phyloP scores from a whole-genome alignment of 2,113 vertebrate genomes.

The Hassar affinis region DNA sequence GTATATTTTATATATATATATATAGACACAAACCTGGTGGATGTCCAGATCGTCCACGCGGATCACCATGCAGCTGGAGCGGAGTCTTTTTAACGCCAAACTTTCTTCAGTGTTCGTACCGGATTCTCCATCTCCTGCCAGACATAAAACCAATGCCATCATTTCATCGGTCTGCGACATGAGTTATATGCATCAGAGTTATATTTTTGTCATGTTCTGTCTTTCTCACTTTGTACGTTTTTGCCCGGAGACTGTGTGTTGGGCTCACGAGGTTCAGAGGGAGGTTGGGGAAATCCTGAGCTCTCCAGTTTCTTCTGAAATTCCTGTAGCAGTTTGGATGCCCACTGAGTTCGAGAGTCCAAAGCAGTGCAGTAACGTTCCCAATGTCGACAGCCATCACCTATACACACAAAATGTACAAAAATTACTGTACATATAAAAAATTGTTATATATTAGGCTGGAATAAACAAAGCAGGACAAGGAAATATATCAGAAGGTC shows the following conservation, averaged over 20 bases:
- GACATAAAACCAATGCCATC: not conserved
- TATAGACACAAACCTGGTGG: slow-evolving; percentile 79
- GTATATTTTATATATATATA: not conserved
- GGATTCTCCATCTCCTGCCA: slow-evolving; percentile 60
- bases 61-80: slow-evolving; percentile 88
- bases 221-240: slow-evolving; percentile 57
- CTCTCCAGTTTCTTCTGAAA: slow-evolving; percentile 80
- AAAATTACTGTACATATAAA: too few species aligned
- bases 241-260: slow-evolving; percentile 69
- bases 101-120: slow-evolving; percentile 60
- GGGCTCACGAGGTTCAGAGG: slow-evolving; percentile 47
- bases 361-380: slow-evolving; percentile 87
- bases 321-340: slow-evolving; percentile 81
- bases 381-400: slow-evolving; percentile 88
- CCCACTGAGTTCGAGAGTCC: slow-evolving; percentile 90
- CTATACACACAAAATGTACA: slow-evolving; percentile 63
- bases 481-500: not conserved
- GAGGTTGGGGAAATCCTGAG: slow-evolving; percentile 63
- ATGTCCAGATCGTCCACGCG: slow-evolving; percentile 91
- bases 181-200: not conserved
- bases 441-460: not conserved
- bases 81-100: slow-evolving; percentile 80
- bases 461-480: not conserved
- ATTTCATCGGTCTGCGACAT: not conserved
- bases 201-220: not conserved